phyloP scores from a whole-genome alignment of 2,113 vertebrate genomes.

The Gopherus evgoodei region DNA sequence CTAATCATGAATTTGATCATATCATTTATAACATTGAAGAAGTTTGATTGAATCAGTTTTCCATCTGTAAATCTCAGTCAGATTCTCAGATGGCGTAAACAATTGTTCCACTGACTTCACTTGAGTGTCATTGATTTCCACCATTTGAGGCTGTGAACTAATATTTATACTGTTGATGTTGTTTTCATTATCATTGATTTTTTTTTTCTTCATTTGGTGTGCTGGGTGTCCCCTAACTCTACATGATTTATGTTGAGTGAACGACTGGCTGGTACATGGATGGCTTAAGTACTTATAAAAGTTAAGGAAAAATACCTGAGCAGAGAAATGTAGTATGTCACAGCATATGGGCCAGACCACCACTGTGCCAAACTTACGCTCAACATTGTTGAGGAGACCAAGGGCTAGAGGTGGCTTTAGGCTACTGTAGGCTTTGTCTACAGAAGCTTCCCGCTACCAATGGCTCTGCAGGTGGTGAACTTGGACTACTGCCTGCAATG shows the following conservation, averaged over 20 bases:
- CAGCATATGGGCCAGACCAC: not conserved
- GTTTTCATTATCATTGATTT: no score
- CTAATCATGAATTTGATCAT: not conserved
- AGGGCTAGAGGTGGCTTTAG: not conserved
- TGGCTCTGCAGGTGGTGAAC: not conserved
- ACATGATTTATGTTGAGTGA: no score
- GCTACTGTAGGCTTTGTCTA: not conserved
- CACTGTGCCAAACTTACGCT: not conserved
- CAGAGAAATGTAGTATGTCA: not conserved
- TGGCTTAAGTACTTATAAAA: not conserved
- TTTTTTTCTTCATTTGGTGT: no score
- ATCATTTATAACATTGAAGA: not conserved
- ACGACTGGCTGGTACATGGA: not conserved
- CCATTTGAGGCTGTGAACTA: no score
- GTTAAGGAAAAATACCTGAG: not conserved
- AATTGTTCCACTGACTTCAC: no score
- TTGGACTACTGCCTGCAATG: not conserved
- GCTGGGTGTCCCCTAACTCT: no score
- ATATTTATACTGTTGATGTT: no score
- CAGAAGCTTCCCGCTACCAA: not conserved
- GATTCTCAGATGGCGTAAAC: no score
- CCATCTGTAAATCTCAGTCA: not conserved
- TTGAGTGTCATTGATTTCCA: no score
- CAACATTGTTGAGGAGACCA: not conserved
- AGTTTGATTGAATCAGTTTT: not conserved